Conservation (phyloP, 1,140 invertebrate species). For the Alviniconcha marisindica region DNA sequence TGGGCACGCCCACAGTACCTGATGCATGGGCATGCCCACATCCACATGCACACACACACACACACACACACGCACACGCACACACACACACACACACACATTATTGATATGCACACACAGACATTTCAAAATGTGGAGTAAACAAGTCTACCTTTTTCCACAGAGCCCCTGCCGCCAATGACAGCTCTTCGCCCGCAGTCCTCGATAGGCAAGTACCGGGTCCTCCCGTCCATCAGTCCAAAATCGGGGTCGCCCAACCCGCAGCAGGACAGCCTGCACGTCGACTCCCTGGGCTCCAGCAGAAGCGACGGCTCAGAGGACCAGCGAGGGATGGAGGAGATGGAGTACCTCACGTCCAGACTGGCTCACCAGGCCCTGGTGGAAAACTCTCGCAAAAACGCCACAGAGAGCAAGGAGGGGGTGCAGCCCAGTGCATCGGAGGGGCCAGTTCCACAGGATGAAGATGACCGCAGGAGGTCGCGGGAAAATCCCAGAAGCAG, state of each 20-base stretch:
- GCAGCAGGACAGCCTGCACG: neutral
- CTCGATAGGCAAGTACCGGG: constrained; percentile 16
- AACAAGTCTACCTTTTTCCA: too few species aligned
- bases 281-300: neutral
- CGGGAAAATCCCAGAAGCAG: too few species aligned
- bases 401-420: neutral
- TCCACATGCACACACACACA: neutral
- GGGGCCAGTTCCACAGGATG: too few species aligned
- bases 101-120: neutral
- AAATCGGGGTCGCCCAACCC: neutral
- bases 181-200: constrained; percentile 6
- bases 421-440: too few species aligned
- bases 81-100: neutral
- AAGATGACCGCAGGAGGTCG: too few species aligned
- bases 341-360: neutral
- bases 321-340: constrained; percentile 3
- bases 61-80: neutral
- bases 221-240: constrained; percentile 21
- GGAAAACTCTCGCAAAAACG: neutral
- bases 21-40: neutral
- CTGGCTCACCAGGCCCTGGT: neutral
- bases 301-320: constrained; percentile 18
- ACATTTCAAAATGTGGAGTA: neutral
- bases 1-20: too few species aligned
- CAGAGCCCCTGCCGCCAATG: constrained; percentile 9